Evolutionary conservation across 2,797 vertebrate genomes (phyloP), one percentile per base, ranked within the genome.

Genomic region (Platalea minor): DNA sequence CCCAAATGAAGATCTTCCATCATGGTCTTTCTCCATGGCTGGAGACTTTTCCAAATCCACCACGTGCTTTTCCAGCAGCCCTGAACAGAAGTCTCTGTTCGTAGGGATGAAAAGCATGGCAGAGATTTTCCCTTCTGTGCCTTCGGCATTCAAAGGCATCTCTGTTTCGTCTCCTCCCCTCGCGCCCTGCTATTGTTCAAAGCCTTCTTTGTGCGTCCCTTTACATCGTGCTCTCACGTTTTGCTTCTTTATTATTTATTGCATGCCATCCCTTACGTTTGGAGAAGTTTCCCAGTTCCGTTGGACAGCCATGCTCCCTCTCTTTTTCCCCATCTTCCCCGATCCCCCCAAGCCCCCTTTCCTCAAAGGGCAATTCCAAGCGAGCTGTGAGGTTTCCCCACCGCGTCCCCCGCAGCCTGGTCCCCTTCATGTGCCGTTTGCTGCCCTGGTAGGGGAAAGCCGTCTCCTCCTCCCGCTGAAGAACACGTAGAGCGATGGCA

Each of bases 21-120:
- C 74, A 31, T 91, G 88, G 63, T 70, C 75, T 93, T 96, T 81
- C 83, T 86, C 70, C 59, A 21, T 85, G 68, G 84, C 80, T 77
- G 59, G 80, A 96, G 81, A 72, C 64, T 65, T 94, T 92, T 93
- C 87, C 91, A 87, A 85, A 95, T 93, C 51, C 56, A 39, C 70
- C 60, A 29, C 3, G 3, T 92, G 83, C 56, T 94, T 81, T 94
- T 85, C 76, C 78, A 89, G 68, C 83, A 92, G 68, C 59, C 73
- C 83, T 26, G 68, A 93, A 21, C 59, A 53, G 85, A 83, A 92
- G 75, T 53, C 67, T 4, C 57, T 93, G 50, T 59, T 86, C 2
- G 25, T 70, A 88, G 88, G 54, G 89, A 61, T 94, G 46, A 53
- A 89, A 89, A 85, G 43, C 54, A 14, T 7, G 68, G 82, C 89